Evolutionary conservation across 1,140 invertebrate species (phyloP).

Genomic region (Drosophila nebulosa): DNA sequence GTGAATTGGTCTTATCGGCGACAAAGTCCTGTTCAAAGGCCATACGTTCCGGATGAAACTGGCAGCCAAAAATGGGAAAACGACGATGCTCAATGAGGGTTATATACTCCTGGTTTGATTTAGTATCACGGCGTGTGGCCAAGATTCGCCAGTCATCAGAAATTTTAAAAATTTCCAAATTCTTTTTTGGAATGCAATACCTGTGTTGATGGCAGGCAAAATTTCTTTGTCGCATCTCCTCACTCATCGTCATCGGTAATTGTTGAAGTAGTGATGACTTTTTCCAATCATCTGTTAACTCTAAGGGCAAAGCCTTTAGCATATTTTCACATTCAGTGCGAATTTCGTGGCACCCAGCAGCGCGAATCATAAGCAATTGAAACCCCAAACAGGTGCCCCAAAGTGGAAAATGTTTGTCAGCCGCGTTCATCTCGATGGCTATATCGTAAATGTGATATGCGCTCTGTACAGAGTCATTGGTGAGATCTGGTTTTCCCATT

Average conservation of each 20-base stretch:
- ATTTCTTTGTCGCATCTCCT: constrained; percentile 83
- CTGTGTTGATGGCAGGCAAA: constrained; percentile 89
- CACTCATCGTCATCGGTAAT: constrained; percentile 82
- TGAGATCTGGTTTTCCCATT: constrained; percentile 81
- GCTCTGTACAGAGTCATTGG: constrained; percentile 82
- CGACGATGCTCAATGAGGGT: constrained; percentile 85
- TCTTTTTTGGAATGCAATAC: constrained; percentile 86
- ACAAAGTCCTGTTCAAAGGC: constrained; percentile 88
- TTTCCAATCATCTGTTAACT: constrained; percentile 60
- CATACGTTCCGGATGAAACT: constrained; percentile 96
- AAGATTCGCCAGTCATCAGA: constrained; percentile 85
- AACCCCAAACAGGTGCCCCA: constrained; percentile 95
- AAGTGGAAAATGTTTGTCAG: constrained; percentile 89
- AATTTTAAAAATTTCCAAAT: constrained; percentile 81
- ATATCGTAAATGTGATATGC: constrained; percentile 85
- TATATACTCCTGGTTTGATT: constrained; percentile 84
- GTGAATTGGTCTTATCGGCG: constrained; percentile 40
- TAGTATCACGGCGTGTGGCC: constrained; percentile 85
- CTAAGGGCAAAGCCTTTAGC: constrained; percentile 28
- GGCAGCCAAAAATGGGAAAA: constrained; percentile 92
- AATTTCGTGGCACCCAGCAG: constrained; percentile 81
- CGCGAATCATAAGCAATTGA: constrained; percentile 88
- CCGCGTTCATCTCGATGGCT: constrained; percentile 85
- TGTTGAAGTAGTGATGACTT: constrained; percentile 83
- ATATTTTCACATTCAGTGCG: constrained; percentile 46